Conservation (phyloP, 2,797 vertebrate species). For the Poeciliopsis turneri region DNA sequence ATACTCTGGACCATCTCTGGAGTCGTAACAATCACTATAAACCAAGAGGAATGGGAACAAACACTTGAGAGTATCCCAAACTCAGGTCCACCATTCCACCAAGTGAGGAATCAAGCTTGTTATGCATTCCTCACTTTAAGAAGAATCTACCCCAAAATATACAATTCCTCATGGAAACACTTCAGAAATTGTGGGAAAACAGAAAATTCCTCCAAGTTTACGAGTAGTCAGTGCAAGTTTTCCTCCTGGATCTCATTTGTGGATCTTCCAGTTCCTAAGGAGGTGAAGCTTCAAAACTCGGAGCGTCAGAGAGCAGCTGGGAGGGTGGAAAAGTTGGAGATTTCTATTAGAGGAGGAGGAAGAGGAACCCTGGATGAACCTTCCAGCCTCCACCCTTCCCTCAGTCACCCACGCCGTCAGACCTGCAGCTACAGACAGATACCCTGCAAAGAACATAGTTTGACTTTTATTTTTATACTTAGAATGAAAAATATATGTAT, state of each 20-base stretch:
- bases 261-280: constrained; percentile 85
- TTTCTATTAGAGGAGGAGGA: constrained; percentile 35
- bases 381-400: constrained; percentile 59
- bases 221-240: constrained; percentile 28
- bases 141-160: constrained; percentile 3
- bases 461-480: neutral
- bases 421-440: constrained; percentile 59
- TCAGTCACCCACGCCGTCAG: constrained; percentile 69
- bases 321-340: constrained; percentile 30
- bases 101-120: constrained; percentile 18
- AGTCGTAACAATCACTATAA: constrained; percentile 32
- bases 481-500: neutral
- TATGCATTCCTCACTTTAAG: constrained; percentile 16
- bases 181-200: constrained; percentile 1
- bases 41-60: constrained; percentile 22
- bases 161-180: neutral
- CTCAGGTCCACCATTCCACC: constrained; percentile 13
- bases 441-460: constrained; percentile 62
- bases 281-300: constrained; percentile 72
- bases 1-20: constrained; percentile 11
- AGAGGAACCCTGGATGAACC: constrained; percentile 51
- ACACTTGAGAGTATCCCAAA: constrained; percentile 13
- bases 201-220: constrained; percentile 26
- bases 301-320: constrained; percentile 48
- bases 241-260: constrained; percentile 72